phyloP scores from a whole-genome alignment of 2,888 invertebrate species.

The Hylaea fasciaria region DNA sequence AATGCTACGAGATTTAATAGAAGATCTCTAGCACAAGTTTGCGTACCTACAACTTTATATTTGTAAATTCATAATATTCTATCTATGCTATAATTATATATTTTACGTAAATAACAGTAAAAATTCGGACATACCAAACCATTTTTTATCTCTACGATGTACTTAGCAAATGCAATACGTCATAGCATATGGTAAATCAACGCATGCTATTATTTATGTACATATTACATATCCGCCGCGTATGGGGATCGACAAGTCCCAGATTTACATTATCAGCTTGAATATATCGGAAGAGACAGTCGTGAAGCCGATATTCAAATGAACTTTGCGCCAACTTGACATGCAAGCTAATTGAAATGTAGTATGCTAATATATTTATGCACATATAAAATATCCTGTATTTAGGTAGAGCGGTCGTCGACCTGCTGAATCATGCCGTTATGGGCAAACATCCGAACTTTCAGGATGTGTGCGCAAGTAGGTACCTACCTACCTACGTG shows the following conservation, averaged over 20 bases:
- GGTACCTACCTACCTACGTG: not conserved
- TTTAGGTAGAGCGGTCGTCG: constrained; percentile 53
- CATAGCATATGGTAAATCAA: not conserved
- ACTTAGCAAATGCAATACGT: too few relatives aligned
- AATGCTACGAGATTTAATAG: too few relatives aligned
- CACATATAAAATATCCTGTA: constrained; percentile 52
- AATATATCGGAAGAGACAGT: constrained; percentile 51
- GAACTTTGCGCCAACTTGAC: constrained; percentile 65
- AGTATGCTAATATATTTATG: constrained; percentile 68
- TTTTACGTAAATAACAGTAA: too few relatives aligned
- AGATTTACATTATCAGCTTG: constrained; percentile 21
- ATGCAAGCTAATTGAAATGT: constrained; percentile 73
- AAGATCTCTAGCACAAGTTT: too few relatives aligned
- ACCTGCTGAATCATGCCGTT: constrained; percentile 29
- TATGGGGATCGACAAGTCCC: constrained; percentile 1
- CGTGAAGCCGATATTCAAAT: constrained; percentile 77
- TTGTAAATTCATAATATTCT: too few relatives aligned
- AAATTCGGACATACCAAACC: too few relatives aligned
- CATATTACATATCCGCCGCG: not conserved
- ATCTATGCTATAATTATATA: too few relatives aligned
- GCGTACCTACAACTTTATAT: too few relatives aligned
- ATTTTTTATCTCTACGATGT: too few relatives aligned
- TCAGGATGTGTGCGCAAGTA: constrained; percentile 3
- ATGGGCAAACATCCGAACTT: constrained; percentile 12
- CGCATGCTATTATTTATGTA: constrained; percentile 9